Evolutionary conservation across 2,888 invertebrate species (phyloP), one percentile per base, ranked within the genome.

Genomic region (Penaeus monodon): DNA sequence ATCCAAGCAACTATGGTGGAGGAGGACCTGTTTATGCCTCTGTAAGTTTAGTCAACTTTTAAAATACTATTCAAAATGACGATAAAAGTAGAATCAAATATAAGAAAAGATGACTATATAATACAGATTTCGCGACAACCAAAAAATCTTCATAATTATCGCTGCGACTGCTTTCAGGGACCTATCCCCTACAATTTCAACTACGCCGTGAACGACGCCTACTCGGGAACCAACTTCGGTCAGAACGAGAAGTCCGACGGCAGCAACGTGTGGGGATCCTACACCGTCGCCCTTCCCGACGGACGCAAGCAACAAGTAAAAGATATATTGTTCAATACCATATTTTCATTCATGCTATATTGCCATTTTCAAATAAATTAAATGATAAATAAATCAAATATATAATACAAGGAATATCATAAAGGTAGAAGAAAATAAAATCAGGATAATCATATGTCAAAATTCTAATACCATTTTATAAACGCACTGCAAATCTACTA

Each of bases 241-340:
- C 88, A 88, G 77, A 70, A 80, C 44, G 88, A 88, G 81, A 66
- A 84, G 44, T 78, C 78, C 38, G 88, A 89, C 80, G 87, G 85
- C 76, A 77, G 88, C 73, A 66, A 65, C n/a, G 83, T 82, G n/a
- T 22, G 74, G 49, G 89, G 89, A 8, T 85, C 85, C 70, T 89
- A 89, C 82, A 64, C 74, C 68, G 85, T 88, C 27, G 78, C 82
- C 44, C 85, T 89, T 22, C 89, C 89, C 29, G 89, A 89, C 81
- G 88, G 89, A 22, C 87, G 89, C 68, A 89, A 85, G 27, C 89
- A 89, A 64, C 83, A 81, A 57, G 89, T 89, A 57, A 84, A 38
- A 38, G 6, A 81, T n/a, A 14, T 12, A 27, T 0, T 1, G 17
- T 20, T 22, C 29, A 24, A 33, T 2, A 3, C 33, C 7, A 22